These are phyloP conservation scores for Myotis brandtii DNA, from an alignment of 2,113 vertebrate genomes.

Conservation along the genomic window DNA sequence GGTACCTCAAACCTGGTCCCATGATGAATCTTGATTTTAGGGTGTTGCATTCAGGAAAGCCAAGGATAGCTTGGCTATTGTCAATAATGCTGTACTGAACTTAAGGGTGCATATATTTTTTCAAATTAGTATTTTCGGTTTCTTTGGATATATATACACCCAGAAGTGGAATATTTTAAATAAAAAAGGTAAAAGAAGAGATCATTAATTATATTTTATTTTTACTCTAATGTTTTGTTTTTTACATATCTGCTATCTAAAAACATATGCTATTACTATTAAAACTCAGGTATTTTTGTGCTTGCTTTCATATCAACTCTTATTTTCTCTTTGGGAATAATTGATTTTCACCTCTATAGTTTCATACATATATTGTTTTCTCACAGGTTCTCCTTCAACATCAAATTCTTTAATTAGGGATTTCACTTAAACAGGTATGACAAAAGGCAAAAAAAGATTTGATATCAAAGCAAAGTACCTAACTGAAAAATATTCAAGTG, in stretches of 20 bases:
- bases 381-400: conserved; percentile 21
- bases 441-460: conserved; percentile 24
- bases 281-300: background rate
- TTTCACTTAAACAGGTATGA: conserved; percentile 38
- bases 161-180: background rate
- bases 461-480: conserved; percentile 47
- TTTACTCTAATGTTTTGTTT: background rate
- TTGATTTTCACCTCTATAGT: conserved; percentile 15
- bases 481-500: background rate
- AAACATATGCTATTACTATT: background rate
- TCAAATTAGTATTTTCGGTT: too few relatives aligned
- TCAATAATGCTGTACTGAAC: background rate
- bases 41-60: background rate
- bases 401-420: conserved; percentile 19
- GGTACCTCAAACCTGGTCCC: background rate
- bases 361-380: conserved; percentile 24
- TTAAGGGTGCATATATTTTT: background rate
- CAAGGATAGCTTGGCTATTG: background rate
- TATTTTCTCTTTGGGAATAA: conserved; percentile 59
- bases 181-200: background rate
- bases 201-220: background rate
- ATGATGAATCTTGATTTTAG: background rate
- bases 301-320: background rate
- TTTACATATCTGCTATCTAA: background rate
- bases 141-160: too few relatives aligned